Conservation (phyloP, 2,113 vertebrate species). For the Nematolebias whitei region DNA sequence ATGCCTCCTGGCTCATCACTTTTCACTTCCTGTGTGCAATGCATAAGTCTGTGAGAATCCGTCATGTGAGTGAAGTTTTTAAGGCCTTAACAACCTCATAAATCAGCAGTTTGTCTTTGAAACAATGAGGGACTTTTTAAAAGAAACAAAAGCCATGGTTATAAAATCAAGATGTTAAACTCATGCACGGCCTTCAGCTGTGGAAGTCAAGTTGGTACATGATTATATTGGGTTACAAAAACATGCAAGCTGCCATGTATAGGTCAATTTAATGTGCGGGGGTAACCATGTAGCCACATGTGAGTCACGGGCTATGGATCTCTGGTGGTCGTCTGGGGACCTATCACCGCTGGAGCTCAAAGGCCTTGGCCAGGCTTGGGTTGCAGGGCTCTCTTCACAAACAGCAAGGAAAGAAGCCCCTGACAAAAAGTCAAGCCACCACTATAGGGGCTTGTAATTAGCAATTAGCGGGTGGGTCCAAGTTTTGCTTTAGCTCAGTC, state of each 20-base stretch:
- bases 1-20: conserved; percentile 63
- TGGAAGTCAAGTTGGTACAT: conserved; percentile 46
- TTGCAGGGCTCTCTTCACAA: conserved; percentile 74
- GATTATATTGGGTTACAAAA: conserved; percentile 67
- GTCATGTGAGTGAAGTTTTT: conserved; percentile 37
- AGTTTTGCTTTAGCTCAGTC: conserved; percentile 76
- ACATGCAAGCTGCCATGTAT: conserved; percentile 64
- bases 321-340: conserved; percentile 68
- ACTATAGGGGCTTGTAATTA: conserved; percentile 84
- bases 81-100: conserved; percentile 45
- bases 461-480: conserved; percentile 84
- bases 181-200: conserved; percentile 33
- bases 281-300: conserved; percentile 62
- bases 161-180: conserved; percentile 49
- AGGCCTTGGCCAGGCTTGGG: conserved; percentile 60
- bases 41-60: conserved; percentile 31
- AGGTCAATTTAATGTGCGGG: conserved; percentile 69
- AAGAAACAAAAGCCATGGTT: conserved; percentile 42
- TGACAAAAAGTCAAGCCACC: conserved; percentile 80
- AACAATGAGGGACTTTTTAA: conserved; percentile 35
- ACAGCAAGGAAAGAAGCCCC: conserved; percentile 76
- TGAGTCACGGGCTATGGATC: conserved; percentile 74
- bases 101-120: conserved; percentile 48
- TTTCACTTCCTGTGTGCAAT: conserved; percentile 63
- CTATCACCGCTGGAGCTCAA: conserved; percentile 65